These are phyloP conservation scores for Cephus spinipes DNA, from an alignment of 2,888 invertebrate species.

Conservation along the genomic window DNA sequence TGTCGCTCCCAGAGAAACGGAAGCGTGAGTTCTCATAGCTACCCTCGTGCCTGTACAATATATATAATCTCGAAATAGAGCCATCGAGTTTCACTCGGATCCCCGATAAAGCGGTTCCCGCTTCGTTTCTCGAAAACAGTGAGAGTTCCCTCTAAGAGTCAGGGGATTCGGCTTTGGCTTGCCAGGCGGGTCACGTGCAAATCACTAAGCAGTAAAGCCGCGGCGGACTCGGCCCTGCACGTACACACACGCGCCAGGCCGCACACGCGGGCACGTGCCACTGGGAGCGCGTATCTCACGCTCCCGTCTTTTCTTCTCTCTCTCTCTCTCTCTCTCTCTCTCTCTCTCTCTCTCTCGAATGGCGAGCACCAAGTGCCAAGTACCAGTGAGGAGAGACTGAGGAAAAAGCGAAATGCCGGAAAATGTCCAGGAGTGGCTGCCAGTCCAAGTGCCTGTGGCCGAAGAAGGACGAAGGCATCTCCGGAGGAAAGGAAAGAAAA, in stretches of 20 bases:
- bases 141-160: background rate
- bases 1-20: background rate
- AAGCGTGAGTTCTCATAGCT: too few species aligned
- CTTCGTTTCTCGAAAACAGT: slow-evolving; percentile 9
- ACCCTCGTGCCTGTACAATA: slow-evolving; percentile 18
- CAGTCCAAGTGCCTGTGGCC: too few species aligned
- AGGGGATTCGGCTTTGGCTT: background rate
- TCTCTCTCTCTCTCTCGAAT: too few species aligned
- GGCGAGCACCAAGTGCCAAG: too few species aligned
- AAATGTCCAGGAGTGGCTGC: too few species aligned
- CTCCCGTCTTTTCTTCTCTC: background rate
- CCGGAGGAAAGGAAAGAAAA: background rate
- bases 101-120: slow-evolving; percentile 16
- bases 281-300: background rate
- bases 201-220: slow-evolving; percentile 29
- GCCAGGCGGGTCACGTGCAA: slow-evolving; percentile 39
- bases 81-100: slow-evolving; percentile 19
- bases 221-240: slow-evolving; percentile 6
- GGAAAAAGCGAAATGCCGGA: background rate
- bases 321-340: background rate
- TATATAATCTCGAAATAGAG: slow-evolving; percentile 26
- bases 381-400: too few species aligned
- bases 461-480: background rate
- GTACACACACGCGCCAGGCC: background rate
- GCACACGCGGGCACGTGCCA: background rate